Conservation (phyloP, 2,113 vertebrate species). For the Illadopsis cleaveri region DNA sequence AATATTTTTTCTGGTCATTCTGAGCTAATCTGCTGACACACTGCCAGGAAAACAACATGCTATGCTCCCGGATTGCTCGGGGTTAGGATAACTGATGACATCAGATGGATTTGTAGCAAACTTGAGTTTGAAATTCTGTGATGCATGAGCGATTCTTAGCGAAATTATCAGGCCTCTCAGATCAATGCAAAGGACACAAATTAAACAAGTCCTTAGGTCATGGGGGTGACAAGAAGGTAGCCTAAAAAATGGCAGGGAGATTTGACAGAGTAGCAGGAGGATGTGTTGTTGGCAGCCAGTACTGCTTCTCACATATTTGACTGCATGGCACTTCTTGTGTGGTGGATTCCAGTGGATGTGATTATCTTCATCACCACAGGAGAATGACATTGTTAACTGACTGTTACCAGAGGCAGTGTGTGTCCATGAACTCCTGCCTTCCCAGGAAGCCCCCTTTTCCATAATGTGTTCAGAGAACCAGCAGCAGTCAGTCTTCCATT, state of each 20-base stretch:
- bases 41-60: slow-evolving; percentile 44
- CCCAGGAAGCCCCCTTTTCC: neutral
- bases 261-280: neutral
- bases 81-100: slow-evolving; percentile 57
- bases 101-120: slow-evolving; percentile 6
- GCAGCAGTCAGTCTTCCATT: neutral
- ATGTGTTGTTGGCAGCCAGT: neutral
- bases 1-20: slow-evolving; percentile 47
- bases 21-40: slow-evolving; percentile 43
- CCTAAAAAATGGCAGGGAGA: neutral
- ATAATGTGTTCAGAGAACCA: neutral
- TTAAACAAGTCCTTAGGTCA: neutral
- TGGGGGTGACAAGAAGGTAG: neutral
- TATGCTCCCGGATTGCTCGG: neutral
- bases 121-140: neutral
- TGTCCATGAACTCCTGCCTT: neutral
- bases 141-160: neutral
- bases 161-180: neutral
- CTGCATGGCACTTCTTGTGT: neutral
- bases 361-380: neutral
- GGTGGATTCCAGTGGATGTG: neutral
- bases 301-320: neutral
- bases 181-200: neutral
- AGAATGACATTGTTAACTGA: neutral
- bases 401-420: neutral